Conservation (phyloP, 2,888 invertebrate genomes). For the Eristalis pertinax region DNA sequence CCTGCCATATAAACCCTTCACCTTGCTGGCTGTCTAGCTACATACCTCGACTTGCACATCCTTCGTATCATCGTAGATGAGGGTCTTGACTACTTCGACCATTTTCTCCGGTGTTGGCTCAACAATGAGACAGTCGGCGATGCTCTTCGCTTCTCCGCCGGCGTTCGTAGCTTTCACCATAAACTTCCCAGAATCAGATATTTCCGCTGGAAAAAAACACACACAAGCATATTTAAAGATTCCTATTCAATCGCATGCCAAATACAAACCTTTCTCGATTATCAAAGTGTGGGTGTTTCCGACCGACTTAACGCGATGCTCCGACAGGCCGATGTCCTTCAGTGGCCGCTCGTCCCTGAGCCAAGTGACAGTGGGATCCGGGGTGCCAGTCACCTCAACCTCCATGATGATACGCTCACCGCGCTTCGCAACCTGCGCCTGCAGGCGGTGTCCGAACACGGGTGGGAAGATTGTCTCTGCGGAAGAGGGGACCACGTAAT, state of each 20-base stretch:
- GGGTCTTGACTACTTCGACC: slow-evolving; percentile 86
- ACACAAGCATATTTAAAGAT: slow-evolving; percentile 1
- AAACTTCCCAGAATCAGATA: slow-evolving; percentile 88
- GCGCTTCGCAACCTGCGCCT: slow-evolving; percentile 88
- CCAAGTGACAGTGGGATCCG: slow-evolving; percentile 89
- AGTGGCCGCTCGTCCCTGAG: slow-evolving; percentile 87
- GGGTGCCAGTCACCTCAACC: slow-evolving; percentile 90
- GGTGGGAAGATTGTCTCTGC: slow-evolving; percentile 91
- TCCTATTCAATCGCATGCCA: neutral
- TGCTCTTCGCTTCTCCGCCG: slow-evolving; percentile 91
- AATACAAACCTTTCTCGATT: slow-evolving; percentile 86
- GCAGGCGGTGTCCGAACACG: slow-evolving; percentile 89
- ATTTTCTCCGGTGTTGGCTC: slow-evolving; percentile 87
- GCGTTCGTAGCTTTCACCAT: slow-evolving; percentile 88
- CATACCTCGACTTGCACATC: slow-evolving; percentile 80
- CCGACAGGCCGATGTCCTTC: slow-evolving; percentile 82
- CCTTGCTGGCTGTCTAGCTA: slow-evolving; percentile 21
- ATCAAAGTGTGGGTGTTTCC: slow-evolving; percentile 87
- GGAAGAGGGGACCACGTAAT: neutral
- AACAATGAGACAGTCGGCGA: slow-evolving; percentile 89
- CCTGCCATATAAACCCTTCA: neutral
- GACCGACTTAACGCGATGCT: slow-evolving; percentile 84
- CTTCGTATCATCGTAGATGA: slow-evolving; percentile 84
- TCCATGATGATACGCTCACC: slow-evolving; percentile 88
- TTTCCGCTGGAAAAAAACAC: slow-evolving; percentile 82